These are phyloP conservation scores for Petrocephalus zakoni DNA, from an alignment of 2,113 vertebrate species.

Conservation along the genomic window DNA sequence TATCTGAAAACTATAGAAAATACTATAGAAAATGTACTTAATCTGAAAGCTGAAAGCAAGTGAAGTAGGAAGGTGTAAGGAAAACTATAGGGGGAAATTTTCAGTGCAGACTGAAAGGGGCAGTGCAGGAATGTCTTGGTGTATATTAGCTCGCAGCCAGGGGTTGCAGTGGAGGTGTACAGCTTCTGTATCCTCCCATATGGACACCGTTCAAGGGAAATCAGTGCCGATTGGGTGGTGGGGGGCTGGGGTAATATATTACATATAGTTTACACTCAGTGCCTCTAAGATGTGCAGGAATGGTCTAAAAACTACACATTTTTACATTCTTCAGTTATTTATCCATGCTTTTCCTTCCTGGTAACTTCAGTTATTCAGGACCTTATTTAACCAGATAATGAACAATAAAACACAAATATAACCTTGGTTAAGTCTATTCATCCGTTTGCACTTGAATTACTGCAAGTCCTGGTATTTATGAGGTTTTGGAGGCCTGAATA, in stretches of 20 bases:
- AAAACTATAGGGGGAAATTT: not conserved
- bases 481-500: not conserved
- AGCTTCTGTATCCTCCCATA: not conserved
- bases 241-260: not conserved
- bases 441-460: not conserved
- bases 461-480: not conserved
- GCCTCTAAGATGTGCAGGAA: not conserved
- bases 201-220: not conserved
- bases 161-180: not conserved
- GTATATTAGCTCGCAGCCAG: not conserved
- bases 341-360: not conserved
- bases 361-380: not conserved
- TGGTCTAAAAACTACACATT: not conserved
- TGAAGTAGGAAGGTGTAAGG: not conserved
- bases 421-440: not conserved
- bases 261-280: not conserved
- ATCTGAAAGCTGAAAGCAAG: not conserved
- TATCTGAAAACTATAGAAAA: not conserved
- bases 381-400: not conserved
- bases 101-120: not conserved
- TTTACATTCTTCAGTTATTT: not conserved
- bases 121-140: not conserved
- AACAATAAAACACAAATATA: not conserved
- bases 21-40: not conserved
- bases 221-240: not conserved